phyloP scores from a whole-genome alignment of 2,113 vertebrate genomes.

The Leuciscus idus region DNA sequence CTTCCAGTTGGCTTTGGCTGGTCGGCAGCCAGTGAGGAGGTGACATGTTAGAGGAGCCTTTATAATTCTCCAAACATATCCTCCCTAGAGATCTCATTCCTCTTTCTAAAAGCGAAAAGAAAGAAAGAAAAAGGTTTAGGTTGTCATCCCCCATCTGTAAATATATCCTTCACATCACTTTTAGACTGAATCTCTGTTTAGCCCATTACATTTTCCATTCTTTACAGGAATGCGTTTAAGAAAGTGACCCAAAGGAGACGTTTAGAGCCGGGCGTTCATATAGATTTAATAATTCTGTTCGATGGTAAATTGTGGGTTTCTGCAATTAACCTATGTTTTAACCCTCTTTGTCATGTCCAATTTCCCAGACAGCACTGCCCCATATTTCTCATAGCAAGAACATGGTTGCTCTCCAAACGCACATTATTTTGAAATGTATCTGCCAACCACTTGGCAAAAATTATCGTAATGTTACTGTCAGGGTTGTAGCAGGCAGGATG shows the following conservation, averaged over 20 bases:
- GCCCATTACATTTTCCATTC: not conserved
- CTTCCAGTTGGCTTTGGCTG: constrained; percentile 39
- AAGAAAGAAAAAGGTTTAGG: constrained; percentile 36
- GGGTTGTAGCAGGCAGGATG: too few species aligned
- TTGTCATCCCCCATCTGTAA: constrained; percentile 6
- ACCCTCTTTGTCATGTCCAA: constrained; percentile 9
- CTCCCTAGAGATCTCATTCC: constrained; percentile 42
- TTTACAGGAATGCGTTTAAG: not conserved
- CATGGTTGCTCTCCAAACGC: not conserved
- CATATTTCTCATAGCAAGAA: not conserved
- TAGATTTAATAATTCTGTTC: constrained; percentile 20
- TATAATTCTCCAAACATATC: constrained; percentile 38
- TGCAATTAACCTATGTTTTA: constrained; percentile 25
- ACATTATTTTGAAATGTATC: constrained; percentile 15
- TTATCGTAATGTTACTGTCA: not conserved
- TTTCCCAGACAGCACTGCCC: not conserved
- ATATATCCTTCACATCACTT: constrained; percentile 7
- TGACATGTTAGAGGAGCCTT: constrained; percentile 34
- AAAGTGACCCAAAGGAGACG: constrained; percentile 10
- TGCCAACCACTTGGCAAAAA: not conserved
- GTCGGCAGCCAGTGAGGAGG: constrained; percentile 43
- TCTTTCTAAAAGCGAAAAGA: constrained; percentile 13
- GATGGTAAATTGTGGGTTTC: not conserved
- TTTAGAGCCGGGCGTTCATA: not conserved
- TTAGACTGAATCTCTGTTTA: constrained; percentile 16